Conservation (phyloP, 2,888 invertebrate genomes). For the Melieria omissa region DNA sequence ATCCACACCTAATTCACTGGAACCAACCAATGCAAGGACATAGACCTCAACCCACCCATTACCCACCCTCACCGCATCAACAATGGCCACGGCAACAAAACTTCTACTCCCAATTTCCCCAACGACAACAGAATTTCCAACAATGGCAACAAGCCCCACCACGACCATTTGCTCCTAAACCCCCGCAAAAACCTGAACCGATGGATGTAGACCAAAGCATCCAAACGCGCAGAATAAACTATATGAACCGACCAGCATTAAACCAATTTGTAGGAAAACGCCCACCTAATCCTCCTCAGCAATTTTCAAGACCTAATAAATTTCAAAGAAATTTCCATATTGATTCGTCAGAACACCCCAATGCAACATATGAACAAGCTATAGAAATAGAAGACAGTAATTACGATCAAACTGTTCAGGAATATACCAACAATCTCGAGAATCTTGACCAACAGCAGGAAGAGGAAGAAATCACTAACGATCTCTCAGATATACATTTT, state of each 20-base stretch:
- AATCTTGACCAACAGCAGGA: background rate
- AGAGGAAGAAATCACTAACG: background rate
- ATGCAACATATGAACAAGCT: background rate
- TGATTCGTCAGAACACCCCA: slow-evolving; percentile 12
- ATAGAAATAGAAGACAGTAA: background rate
- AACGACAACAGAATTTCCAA: background rate
- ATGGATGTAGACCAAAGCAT: background rate
- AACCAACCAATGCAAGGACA: slow-evolving; percentile 14
- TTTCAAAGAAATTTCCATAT: slow-evolving; percentile 30
- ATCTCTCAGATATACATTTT: slow-evolving; percentile 14
- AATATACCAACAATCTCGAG: background rate
- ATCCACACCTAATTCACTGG: slow-evolving; percentile 8
- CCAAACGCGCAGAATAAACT: slow-evolving; percentile 24
- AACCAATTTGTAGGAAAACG: slow-evolving; percentile 26
- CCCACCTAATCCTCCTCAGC: slow-evolving; percentile 15
- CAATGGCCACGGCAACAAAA: slow-evolving; percentile 9
- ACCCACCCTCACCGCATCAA: background rate
- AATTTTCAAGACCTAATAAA: slow-evolving; percentile 9
- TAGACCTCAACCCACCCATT: background rate
- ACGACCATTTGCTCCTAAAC: slow-evolving; percentile 2
- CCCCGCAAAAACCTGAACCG: background rate
- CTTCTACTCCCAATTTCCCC: background rate
- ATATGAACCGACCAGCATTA: too few species aligned
- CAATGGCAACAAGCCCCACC: slow-evolving; percentile 4
- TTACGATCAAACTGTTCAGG: background rate